phyloP scores from a whole-genome alignment of 2,888 invertebrate species.

The Ophion costatus region DNA sequence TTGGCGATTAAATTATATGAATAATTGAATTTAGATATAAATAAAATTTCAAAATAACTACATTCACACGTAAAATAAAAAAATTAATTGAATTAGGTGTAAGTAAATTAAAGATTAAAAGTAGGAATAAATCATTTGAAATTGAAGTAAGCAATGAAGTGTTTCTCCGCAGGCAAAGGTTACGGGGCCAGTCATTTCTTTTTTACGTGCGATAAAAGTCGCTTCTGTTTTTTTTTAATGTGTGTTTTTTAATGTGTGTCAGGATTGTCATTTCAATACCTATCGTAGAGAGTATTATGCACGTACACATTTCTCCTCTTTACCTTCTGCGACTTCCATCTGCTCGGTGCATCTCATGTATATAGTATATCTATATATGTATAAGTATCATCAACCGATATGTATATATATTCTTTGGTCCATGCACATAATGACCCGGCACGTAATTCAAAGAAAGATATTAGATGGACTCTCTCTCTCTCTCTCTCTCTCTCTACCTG shows the following conservation, averaged over 20 bases:
- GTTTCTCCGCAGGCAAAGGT: not conserved
- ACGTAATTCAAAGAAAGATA: conserved; percentile 11
- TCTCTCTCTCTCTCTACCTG: not conserved
- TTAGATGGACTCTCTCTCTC: not conserved
- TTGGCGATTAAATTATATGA: not conserved
- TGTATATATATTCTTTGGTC: conserved; percentile 3
- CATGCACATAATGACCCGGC: conserved; percentile 20
- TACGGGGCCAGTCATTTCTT: not conserved
- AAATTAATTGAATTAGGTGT: not conserved
- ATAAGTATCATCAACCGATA: too few relatives aligned
- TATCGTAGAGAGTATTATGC: not conserved
- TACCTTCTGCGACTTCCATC: not conserved
- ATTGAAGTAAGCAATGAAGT: not conserved
- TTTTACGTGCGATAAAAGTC: not conserved
- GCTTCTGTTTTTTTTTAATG: not conserved
- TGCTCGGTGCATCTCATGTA: not conserved
- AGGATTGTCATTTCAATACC: not conserved
- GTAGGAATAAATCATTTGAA: not conserved
- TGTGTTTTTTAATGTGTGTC: not conserved
- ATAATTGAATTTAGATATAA: not conserved
- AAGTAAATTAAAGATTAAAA: not conserved
- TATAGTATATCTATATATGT: too few relatives aligned
- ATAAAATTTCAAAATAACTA: not conserved
- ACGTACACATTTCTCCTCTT: not conserved
- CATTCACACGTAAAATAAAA: not conserved